A percentile compares a stretch with the other conserved stretches of the same genome.
Evolutionary conservation across 2,113 vertebrate genomes (phyloP).

Genomic region (Neotoma lepida): DNA sequence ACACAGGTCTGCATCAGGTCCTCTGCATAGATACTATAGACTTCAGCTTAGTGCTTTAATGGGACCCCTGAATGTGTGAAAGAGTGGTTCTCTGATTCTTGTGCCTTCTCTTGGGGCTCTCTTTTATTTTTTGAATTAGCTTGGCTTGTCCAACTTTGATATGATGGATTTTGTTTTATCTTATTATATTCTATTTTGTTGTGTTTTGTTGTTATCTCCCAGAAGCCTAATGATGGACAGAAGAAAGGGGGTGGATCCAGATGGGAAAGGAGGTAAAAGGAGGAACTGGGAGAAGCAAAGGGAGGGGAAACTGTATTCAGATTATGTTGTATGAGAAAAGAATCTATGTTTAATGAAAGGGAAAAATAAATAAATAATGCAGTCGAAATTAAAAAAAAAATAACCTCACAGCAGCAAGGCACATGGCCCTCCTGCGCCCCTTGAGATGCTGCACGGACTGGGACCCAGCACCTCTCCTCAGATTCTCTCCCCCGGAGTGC

Average conservation of each 20-base stretch:
- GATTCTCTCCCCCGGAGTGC: neutral
- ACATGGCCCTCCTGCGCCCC: neutral
- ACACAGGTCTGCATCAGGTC: neutral
- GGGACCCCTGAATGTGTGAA: neutral
- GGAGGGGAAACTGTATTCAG: too few species aligned
- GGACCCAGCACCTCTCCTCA: neutral
- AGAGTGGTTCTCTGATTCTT: neutral
- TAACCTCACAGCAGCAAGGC: neutral
- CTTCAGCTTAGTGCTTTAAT: neutral
- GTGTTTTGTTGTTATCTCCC: neutral
- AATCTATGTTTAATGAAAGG: neutral
- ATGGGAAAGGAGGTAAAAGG: neutral
- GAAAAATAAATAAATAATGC: neutral
- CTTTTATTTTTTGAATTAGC: neutral
- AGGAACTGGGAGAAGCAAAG: too few species aligned
- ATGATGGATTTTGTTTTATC: neutral
- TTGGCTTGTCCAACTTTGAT: neutral
- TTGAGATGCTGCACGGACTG: neutral
- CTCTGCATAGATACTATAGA: too few species aligned
- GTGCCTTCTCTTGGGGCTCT: neutral
- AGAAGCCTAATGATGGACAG: neutral
- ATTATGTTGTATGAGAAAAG: neutral
- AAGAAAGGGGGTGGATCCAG: neutral
- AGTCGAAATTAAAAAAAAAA: neutral
- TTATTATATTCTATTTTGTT: neutral